These are phyloP conservation scores for Tapirus terrestris DNA, from an alignment of 2,113 vertebrate genomes.

Conservation along the genomic window DNA sequence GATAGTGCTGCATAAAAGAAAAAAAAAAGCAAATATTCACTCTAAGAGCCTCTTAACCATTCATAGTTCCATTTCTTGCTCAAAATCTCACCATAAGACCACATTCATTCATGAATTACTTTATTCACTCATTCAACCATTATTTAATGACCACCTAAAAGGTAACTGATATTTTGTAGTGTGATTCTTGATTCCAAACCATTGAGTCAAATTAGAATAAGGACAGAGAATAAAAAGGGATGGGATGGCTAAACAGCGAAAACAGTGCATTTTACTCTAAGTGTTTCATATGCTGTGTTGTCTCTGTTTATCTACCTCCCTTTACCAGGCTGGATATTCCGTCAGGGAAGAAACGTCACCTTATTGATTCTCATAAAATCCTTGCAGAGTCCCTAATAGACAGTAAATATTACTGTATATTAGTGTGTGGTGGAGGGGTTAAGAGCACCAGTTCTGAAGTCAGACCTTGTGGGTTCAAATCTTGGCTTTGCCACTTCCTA, in stretches of 20 bases:
- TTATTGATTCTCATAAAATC: background rate
- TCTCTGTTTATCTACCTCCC: background rate
- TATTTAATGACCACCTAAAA: background rate
- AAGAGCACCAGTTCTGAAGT: background rate
- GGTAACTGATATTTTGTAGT: background rate
- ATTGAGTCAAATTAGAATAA: background rate
- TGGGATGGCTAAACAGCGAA: background rate
- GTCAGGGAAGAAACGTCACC: background rate
- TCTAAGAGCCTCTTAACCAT: background rate
- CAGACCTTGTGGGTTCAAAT: background rate
- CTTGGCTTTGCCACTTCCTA: background rate
- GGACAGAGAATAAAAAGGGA: background rate
- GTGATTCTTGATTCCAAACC: slow-evolving; percentile 11
- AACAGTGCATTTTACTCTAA: background rate
- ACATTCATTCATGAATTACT: background rate
- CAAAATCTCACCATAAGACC: background rate
- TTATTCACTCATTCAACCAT: background rate
- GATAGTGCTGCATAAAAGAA: too few relatives aligned
- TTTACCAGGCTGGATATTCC: background rate
- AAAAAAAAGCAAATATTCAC: background rate
- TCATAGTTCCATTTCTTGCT: background rate
- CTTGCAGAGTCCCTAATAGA: background rate
- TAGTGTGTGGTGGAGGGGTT: background rate
- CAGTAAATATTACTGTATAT: background rate
- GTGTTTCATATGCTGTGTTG: background rate